Percentiles rank a stretch among this genome's conserved stretches.
These are phyloP conservation scores for Tauraco erythrolophus DNA, from an alignment of 2,113 vertebrate species.

Conservation along the genomic window DNA sequence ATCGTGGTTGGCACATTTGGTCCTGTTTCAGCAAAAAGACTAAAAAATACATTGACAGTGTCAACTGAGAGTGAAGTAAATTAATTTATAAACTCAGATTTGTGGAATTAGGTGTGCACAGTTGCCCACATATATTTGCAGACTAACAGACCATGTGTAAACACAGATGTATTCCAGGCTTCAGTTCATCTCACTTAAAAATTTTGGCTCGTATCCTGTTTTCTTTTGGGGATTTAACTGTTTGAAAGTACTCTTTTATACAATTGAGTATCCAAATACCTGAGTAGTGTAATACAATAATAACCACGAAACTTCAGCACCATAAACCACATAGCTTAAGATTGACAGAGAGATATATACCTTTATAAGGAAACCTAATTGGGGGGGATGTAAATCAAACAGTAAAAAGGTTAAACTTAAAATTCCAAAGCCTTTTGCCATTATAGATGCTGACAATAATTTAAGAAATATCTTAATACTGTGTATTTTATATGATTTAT, in stretches of 20 bases:
- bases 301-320: not conserved
- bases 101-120: conserved; percentile 68
- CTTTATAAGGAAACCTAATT: not conserved
- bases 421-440: not conserved
- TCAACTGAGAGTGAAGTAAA: conserved; percentile 24
- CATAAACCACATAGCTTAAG: not conserved
- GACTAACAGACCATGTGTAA: conserved; percentile 71
- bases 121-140: conserved; percentile 72
- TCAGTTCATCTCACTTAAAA: conserved; percentile 64
- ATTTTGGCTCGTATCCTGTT: conserved; percentile 59
- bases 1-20: not conserved
- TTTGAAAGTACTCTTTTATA: conserved; percentile 4
- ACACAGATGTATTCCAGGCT: conserved; percentile 69
- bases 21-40: conserved; percentile 51
- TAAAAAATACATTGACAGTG: conserved; percentile 45
- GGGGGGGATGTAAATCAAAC: not conserved
- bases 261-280: not conserved
- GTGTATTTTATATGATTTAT: not conserved
- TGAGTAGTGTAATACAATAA: not conserved
- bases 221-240: conserved; percentile 58
- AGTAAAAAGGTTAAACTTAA: not conserved
- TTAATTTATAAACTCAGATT: conserved; percentile 49
- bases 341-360: not conserved
- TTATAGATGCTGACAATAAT: not conserved
- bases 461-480: not conserved